These are phyloP conservation scores for Hermetia illucens DNA, from an alignment of 1,140 invertebrate genomes.

Conservation along the genomic window DNA sequence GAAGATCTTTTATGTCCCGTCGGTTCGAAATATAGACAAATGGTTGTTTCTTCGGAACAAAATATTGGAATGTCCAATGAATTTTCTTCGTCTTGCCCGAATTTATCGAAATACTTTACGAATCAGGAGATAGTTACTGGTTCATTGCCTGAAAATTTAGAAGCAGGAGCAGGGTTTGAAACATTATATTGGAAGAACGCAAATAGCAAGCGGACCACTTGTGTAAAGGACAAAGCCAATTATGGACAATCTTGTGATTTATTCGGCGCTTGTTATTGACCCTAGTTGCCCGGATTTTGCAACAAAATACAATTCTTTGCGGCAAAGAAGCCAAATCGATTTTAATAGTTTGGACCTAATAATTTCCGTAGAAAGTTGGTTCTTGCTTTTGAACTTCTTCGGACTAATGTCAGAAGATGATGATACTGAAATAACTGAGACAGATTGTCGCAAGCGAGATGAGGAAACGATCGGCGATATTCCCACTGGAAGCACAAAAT, in stretches of 20 bases:
- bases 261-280: slow-evolving; percentile 44
- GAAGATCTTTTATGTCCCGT: slow-evolving; percentile 69
- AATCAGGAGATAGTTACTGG: slow-evolving; percentile 17
- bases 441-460: slow-evolving; percentile 2
- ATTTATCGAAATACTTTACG: slow-evolving; percentile 34
- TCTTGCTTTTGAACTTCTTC: slow-evolving; percentile 85
- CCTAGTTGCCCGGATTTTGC: slow-evolving; percentile 40
- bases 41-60: slow-evolving; percentile 58
- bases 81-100: slow-evolving; percentile 74
- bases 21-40: slow-evolving; percentile 61
- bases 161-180: slow-evolving; percentile 35
- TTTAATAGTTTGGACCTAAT: slow-evolving; percentile 85
- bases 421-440: slow-evolving; percentile 10
- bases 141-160: slow-evolving; percentile 55
- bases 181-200: neutral
- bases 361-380: slow-evolving; percentile 87
- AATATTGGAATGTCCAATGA: slow-evolving; percentile 33
- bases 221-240: slow-evolving; percentile 11
- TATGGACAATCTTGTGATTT: slow-evolving; percentile 41
- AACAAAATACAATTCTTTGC: slow-evolving; percentile 38
- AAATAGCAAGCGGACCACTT: slow-evolving; percentile 22
- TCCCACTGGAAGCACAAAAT: slow-evolving; percentile 31
- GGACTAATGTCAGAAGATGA: slow-evolving; percentile 44
- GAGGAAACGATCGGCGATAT: slow-evolving; percentile 7
- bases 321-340: slow-evolving; percentile 42